phyloP scores from a whole-genome alignment of 1,140 invertebrate species.

The Drosophila sp. region DNA sequence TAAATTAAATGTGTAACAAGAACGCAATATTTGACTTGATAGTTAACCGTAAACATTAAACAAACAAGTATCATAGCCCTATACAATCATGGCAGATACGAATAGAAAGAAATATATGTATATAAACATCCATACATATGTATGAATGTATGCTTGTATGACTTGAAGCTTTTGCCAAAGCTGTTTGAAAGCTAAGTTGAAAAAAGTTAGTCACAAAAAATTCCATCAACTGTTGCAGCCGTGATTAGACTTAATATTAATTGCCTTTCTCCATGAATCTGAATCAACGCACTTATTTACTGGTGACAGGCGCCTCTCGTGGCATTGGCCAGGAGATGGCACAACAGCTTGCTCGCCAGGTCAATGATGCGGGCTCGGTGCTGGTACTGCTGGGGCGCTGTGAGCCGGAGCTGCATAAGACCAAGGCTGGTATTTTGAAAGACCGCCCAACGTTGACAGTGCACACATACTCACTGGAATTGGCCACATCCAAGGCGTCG shows the following conservation, averaged over 20 bases:
- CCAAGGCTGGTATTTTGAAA: conserved; percentile 86
- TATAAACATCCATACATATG: background rate
- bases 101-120: background rate
- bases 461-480: conserved; percentile 86
- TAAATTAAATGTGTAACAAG: no score
- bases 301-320: conserved; percentile 94
- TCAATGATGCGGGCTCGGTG: conserved; percentile 87
- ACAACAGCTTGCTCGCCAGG: conserved; percentile 87
- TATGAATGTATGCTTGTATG: background rate
- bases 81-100: background rate
- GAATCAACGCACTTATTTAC: conserved; percentile 85
- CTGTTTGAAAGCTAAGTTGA: conserved; percentile 30
- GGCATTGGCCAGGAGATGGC: conserved; percentile 94
- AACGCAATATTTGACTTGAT: no score
- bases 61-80: conserved; percentile 8
- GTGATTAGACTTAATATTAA: conserved; percentile 7
- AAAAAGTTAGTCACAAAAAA: conserved; percentile 18
- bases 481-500: conserved; percentile 83
- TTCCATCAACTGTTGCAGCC: conserved; percentile 41
- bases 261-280: conserved; percentile 56
- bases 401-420: conserved; percentile 87
- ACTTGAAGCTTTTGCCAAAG: conserved; percentile 35
- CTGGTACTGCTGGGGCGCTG: conserved; percentile 92
- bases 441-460: conserved; percentile 85
- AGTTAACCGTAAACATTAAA: background rate